Evolutionary conservation across 2,888 invertebrate species (phyloP).

Genomic region (Andrena fulva): DNA sequence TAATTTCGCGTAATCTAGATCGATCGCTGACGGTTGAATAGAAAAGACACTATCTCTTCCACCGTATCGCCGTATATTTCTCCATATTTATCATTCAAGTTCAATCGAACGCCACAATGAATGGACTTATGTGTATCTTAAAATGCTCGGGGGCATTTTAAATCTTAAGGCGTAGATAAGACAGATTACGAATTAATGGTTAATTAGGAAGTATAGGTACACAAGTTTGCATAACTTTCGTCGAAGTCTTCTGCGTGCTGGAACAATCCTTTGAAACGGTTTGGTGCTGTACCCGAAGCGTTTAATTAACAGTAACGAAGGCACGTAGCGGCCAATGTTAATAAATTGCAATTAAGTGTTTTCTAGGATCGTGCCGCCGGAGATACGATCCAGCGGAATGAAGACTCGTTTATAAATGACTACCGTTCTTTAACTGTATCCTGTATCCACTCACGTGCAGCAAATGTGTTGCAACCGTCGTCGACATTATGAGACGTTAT

Average conservation of each 20-base stretch:
- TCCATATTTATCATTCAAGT: constrained; percentile 26
- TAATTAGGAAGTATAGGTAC: background rate
- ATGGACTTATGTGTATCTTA: constrained; percentile 13
- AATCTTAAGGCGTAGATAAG: background rate
- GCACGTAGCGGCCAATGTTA: constrained; percentile 33
- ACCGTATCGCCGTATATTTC: background rate
- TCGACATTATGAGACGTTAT: constrained; percentile 3
- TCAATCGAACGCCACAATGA: constrained; percentile 12
- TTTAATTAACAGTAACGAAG: constrained; percentile 53
- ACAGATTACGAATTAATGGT: constrained; percentile 3
- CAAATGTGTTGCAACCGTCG: constrained; percentile 23
- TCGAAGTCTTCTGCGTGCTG: background rate
- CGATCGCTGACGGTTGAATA: constrained; percentile 22
- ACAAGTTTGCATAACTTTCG: background rate
- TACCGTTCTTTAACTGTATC: constrained; percentile 51
- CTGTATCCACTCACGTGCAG: constrained; percentile 25
- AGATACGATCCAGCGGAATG: constrained; percentile 43
- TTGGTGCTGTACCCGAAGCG: constrained; percentile 16
- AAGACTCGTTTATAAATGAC: constrained; percentile 42
- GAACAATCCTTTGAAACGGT: background rate
- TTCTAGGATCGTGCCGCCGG: constrained; percentile 42
- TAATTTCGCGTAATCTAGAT: constrained; percentile 56
- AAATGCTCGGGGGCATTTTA: too few relatives aligned
- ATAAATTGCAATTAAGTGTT: constrained; percentile 54
- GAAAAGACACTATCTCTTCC: constrained; percentile 14